These are phyloP conservation scores for Harpegnathos saltator DNA, from an alignment of 1,140 invertebrate genomes.

Conservation along the genomic window DNA sequence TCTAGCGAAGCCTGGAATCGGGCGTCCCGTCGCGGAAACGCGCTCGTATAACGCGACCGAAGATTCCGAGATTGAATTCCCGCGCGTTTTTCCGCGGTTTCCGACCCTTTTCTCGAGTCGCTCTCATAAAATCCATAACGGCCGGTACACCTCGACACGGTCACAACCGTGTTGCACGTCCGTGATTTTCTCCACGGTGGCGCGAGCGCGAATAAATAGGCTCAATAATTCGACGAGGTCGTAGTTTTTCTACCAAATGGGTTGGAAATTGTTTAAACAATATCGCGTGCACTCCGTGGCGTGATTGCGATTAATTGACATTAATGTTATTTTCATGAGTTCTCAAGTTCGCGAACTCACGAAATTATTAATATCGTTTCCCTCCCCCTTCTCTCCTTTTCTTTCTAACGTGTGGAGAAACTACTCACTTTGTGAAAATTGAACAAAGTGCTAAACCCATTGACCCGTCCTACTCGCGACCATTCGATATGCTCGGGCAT, in stretches of 20 bases:
- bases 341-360: too few relatives aligned
- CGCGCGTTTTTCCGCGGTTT: constrained; percentile 37
- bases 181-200: not conserved
- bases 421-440: too few relatives aligned
- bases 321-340: not conserved
- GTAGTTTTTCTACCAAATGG: not conserved
- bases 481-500: too few relatives aligned
- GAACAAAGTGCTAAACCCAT: too few relatives aligned
- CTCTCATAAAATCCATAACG: constrained; percentile 48
- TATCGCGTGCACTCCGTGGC: not conserved
- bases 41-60: constrained; percentile 40
- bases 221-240: not conserved
- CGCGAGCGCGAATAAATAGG: not conserved
- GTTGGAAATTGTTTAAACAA: not conserved
- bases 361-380: too few relatives aligned
- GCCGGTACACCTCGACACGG: not conserved
- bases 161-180: not conserved
- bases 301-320: not conserved
- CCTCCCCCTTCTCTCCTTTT: too few relatives aligned
- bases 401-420: too few relatives aligned
- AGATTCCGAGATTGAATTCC: constrained; percentile 53
- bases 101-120: constrained; percentile 20
- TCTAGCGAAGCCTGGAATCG: constrained; percentile 27
- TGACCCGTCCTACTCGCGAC: too few relatives aligned
- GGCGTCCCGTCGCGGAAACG: constrained; percentile 50